Evolutionary conservation across 2,888 invertebrate genomes (phyloP).

Genomic region (Leucophenga montana): DNA sequence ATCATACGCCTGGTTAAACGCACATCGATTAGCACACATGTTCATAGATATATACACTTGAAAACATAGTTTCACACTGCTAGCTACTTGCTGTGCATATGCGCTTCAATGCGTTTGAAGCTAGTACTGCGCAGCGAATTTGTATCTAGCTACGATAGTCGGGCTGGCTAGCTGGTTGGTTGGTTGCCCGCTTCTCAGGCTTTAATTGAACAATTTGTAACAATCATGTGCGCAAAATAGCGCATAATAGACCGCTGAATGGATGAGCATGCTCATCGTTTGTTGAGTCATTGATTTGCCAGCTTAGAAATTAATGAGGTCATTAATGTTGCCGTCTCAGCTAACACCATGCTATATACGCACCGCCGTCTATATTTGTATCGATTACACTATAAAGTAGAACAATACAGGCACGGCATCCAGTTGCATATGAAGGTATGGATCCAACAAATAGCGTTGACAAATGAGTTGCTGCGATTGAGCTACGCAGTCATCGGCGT

Average conservation of each 20-base stretch:
- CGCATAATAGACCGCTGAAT: slow-evolving; percentile 40
- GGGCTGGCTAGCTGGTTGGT: slow-evolving; percentile 32
- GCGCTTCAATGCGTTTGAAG: background rate
- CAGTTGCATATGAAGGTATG: too few species aligned
- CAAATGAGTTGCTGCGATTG: background rate
- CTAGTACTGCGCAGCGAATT: slow-evolving; percentile 1
- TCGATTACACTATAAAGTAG: slow-evolving; percentile 21
- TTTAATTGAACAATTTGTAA: slow-evolving; percentile 67
- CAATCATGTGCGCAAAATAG: slow-evolving; percentile 65
- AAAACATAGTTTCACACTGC: too few species aligned
- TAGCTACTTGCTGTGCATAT: background rate
- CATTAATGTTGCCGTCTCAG: slow-evolving; percentile 3
- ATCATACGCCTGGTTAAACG: slow-evolving; percentile 62
- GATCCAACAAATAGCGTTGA: background rate
- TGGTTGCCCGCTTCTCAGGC: slow-evolving; percentile 45
- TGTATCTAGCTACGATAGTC: too few species aligned
- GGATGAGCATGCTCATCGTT: background rate
- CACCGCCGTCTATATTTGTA: background rate
- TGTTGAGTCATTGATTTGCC: slow-evolving; percentile 12
- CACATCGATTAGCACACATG: slow-evolving; percentile 58
- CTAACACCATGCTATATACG: background rate
- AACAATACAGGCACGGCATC: slow-evolving; percentile 18
- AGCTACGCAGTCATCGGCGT: too few species aligned
- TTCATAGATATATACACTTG: too few species aligned
- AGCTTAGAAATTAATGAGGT: slow-evolving; percentile 9